Percentiles rank a stretch among this genome's conserved stretches.
These are phyloP conservation scores for Chymomyza caudatula DNA, from an alignment of 2,888 invertebrate genomes.

Conservation along the genomic window DNA sequence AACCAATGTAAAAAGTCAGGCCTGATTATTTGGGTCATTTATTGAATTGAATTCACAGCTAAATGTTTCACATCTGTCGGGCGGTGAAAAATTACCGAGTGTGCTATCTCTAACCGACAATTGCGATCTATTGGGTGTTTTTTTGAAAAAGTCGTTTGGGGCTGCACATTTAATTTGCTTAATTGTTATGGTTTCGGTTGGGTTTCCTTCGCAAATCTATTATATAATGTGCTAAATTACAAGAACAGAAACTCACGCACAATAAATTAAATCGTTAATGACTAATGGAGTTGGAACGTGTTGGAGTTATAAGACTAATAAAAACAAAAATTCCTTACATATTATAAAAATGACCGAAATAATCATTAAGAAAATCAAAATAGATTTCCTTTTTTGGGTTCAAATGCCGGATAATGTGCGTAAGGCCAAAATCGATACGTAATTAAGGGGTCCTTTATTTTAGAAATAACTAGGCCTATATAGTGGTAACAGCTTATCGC, in stretches of 20 bases:
- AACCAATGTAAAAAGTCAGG: no score
- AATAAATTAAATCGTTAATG: background rate
- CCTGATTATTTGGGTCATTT: no score
- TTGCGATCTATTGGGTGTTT: no score
- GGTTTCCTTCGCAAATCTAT: background rate
- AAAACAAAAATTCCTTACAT: background rate
- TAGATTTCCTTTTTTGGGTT: background rate
- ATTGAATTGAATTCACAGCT: no score
- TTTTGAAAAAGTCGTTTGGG: no score
- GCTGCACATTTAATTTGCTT: background rate
- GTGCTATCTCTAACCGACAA: no score
- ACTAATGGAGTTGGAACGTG: background rate
- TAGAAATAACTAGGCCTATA: background rate
- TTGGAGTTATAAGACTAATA: background rate
- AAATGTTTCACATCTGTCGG: no score
- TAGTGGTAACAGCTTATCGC: background rate
- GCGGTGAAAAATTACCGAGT: no score
- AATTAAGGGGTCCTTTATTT: background rate
- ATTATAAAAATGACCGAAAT: background rate
- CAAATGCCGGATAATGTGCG: background rate
- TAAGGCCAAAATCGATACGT: background rate
- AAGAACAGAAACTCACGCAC: background rate
- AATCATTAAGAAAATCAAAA: background rate
- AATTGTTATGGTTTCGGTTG: background rate
- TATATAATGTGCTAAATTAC: background rate